phyloP scores from a whole-genome alignment of 2,797 vertebrate species.

The Mus minutoides region DNA sequence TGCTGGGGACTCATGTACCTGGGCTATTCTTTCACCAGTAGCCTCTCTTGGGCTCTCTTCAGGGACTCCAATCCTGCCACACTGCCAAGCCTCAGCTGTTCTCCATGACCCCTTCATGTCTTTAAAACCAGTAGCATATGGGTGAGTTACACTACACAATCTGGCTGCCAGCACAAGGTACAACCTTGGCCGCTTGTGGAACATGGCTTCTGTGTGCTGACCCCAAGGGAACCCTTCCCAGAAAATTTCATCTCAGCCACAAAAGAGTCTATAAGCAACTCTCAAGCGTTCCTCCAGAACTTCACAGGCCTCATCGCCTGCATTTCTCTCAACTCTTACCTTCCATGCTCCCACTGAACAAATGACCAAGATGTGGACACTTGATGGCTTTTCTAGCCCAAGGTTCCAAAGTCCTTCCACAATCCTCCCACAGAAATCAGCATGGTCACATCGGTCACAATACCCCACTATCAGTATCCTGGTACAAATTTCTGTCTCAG shows the following conservation, averaged over 20 bases:
- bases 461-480: background rate
- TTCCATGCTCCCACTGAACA: background rate
- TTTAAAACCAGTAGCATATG: background rate
- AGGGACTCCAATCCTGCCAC: background rate
- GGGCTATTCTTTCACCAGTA: background rate
- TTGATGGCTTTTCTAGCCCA: background rate
- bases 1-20: background rate
- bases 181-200: background rate
- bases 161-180: background rate
- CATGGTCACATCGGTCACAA: background rate
- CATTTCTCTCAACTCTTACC: background rate
- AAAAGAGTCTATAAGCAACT: background rate
- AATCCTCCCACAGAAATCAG: background rate
- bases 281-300: background rate
- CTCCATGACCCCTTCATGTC: background rate
- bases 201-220: background rate
- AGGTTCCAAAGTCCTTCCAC: background rate
- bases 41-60: background rate
- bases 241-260: background rate
- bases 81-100: background rate
- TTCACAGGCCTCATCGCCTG: background rate
- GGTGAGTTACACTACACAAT: background rate
- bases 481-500: background rate
- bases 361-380: background rate
- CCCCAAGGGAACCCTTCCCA: background rate